Base-by-base conservation (phyloP, 2,113 vertebrate genomes). In the Lontra canadensis region DNA sequence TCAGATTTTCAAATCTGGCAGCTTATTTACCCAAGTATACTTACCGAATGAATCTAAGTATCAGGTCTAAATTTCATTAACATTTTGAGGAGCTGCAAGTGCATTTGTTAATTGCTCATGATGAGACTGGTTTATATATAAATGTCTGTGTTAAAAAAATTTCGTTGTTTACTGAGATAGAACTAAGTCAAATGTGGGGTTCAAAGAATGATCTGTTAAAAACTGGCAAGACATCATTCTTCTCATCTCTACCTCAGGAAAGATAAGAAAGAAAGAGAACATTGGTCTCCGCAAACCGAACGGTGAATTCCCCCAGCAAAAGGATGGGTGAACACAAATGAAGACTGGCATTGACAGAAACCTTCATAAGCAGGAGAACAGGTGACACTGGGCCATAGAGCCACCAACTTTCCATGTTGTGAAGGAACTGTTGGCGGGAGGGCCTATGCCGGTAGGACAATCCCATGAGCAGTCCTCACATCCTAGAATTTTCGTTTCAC, bases 31-130 rank as follows among this genome's bases (percentile, higher is more conserved):
- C 6, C 31, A 71, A 84, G 17, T 74, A 23, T n/a, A 86, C 23
- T 92, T 81, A 81, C 25, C 39, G 26, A 94, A 57, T 8, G 49
- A 95, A 93, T n/a, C n/a, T 85, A 87, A 92, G 71, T 42, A 73
- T 81, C 49, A 63, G 52, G 9, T 86, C 81, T 91, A 88, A 84
- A 95, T 97, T 81, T 92, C 47, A 94, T 88, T 79, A 88, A 81
- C 44, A 90, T 88, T 90, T 93, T 39, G 59, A 94, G 55, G 52
- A 94, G 63, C 13, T 85, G 8, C 31, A 94, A 90, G 52, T 90
- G 10, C 14, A 90, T 86, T 52, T 95, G 78, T 78, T 91, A 96
- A 94, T 88, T 95, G 63, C 20, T 95, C 47, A 49, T 49, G 85
- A 97, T 94, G 85, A 95, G 44, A 86, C 21, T 83, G 20, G 6